Evolutionary conservation across 2,888 invertebrate genomes (phyloP), one percentile per base, ranked within the genome.

Genomic region (Lycophotia porphyrea): DNA sequence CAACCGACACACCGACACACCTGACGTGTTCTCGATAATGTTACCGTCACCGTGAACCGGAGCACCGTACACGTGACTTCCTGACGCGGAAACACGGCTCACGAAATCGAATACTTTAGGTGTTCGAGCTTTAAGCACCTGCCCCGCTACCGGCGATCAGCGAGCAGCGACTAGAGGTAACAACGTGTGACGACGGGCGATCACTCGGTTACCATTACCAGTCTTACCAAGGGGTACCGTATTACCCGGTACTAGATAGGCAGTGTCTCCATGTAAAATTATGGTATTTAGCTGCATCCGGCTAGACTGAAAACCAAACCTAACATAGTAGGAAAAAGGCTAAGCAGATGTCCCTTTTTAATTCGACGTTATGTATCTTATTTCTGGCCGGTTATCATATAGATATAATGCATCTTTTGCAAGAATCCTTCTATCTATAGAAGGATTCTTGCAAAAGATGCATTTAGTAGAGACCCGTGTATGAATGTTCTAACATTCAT

Each of bases 1-100:
- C 73, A 39, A 5, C 58, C 39, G 52, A 42, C 74, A 74, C 63
- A 2, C 34, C 11, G 44, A 66, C 55, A 72, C 71, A n/a, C 27
- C 47, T 27, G 71, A n/a, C 80, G 31, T 73, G 84, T 73, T 71
- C 63, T 31, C 67, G 63, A 60, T 73, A 65, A 84, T 75, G 84
- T 70, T 67, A 67, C 42, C 18, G 65, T 21, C 31, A 31, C 69
- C 49, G 47, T 73, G 60, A 69, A 61, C 81, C 69, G 81, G 84
- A 72, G 80, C 52, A 72, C 18, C 18, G 31, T 34, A 75, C 76
- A 75, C 84, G 76, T 81, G 81, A 66, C 70, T 70, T 63, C 70
- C 70, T 34, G 63, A 42, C n/a, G 34, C 31, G 42, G 31, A 44
- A 34, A 61, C 81, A 73, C 39, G 64, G 11, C 0, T 21, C 36